phyloP scores from a whole-genome alignment of 2,113 vertebrate species.

The Rostratula benghalensis region DNA sequence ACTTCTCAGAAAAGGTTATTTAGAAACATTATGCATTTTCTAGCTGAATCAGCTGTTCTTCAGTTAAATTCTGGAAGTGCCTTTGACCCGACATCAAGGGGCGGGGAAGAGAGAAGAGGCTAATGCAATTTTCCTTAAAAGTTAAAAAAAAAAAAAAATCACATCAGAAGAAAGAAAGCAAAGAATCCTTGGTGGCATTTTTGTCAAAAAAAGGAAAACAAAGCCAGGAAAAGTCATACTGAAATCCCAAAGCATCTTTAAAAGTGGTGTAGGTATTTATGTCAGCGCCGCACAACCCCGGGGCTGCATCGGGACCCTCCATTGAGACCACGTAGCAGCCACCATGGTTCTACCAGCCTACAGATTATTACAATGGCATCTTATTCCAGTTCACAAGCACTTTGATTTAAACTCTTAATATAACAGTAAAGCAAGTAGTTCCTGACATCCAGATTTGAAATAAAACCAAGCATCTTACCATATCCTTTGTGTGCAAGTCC shows the following conservation, averaged over 20 bases:
- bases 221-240: background rate
- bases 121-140: background rate
- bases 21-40: background rate
- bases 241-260: background rate
- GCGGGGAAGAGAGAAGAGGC: background rate
- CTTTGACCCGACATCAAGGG: background rate
- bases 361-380: background rate
- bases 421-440: background rate
- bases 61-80: background rate
- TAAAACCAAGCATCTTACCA: background rate
- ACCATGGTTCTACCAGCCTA: fast-evolving
- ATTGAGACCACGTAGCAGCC: fast-evolving
- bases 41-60: background rate
- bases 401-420: background rate
- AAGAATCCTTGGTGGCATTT: background rate
- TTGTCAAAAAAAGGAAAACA: background rate
- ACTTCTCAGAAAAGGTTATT: background rate
- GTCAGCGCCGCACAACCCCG: fast-evolving
- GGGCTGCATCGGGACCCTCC: background rate
- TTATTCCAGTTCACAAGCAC: background rate
- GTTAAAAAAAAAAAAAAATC: background rate
- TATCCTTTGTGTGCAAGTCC: background rate
- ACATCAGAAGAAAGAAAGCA: background rate
- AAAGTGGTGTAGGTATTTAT: background rate
- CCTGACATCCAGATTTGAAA: background rate